Conservation (phyloP, 2,888 invertebrate genomes). For the Lycocerus yunnanus region DNA sequence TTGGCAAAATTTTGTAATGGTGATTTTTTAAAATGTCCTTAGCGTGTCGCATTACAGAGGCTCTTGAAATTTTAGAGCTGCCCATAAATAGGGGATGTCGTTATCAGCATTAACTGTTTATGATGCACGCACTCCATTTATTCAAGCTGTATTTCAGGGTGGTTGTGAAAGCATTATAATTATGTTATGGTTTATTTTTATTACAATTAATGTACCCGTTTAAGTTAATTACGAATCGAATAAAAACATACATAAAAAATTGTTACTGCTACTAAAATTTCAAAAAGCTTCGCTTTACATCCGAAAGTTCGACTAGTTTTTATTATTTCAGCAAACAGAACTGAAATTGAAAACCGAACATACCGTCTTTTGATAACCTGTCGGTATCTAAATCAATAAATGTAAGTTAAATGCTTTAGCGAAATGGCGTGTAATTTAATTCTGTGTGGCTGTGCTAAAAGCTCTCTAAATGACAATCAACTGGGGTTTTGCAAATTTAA, state of each 20-base stretch:
- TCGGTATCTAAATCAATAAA: background rate
- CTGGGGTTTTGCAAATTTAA: background rate
- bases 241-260: background rate
- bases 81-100: constrained; percentile 40
- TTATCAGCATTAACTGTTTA: constrained; percentile 37
- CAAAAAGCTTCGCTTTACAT: background rate
- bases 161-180: constrained; percentile 22
- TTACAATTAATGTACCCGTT: constrained; percentile 9
- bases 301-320: background rate
- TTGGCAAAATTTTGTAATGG: background rate
- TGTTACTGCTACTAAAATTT: background rate
- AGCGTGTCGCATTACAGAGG: background rate
- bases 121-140: constrained; percentile 39
- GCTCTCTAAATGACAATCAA: background rate
- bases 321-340: background rate
- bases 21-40: background rate
- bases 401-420: background rate
- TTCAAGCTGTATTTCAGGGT: constrained; percentile 34
- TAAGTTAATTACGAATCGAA: background rate
- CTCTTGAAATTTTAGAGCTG: constrained; percentile 30
- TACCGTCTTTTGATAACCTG: background rate
- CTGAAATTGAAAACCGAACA: background rate
- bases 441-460: background rate
- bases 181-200: constrained; percentile 10
- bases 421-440: background rate